phyloP scores from a whole-genome alignment of 2,113 vertebrate genomes.

The Microcebus lehilahytsara region DNA sequence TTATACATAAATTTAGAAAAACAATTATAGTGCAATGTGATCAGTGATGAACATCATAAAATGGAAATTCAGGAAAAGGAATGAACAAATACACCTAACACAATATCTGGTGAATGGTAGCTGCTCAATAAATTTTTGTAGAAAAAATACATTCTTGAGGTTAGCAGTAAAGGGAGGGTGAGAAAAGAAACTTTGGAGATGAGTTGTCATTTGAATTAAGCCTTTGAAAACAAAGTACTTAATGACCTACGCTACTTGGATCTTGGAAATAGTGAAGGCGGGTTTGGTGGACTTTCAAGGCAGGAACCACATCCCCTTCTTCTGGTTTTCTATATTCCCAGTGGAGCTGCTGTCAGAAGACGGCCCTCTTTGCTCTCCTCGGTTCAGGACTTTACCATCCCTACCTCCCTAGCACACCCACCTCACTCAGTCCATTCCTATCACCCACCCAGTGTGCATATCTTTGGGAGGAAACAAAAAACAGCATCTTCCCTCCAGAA shows the following conservation, averaged over 20 bases:
- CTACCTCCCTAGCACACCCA: background rate
- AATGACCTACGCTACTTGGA: background rate
- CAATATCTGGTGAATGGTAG: background rate
- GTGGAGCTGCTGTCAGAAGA: background rate
- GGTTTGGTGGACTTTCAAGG: background rate
- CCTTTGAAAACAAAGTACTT: background rate
- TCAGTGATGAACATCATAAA: background rate
- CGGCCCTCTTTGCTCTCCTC: background rate
- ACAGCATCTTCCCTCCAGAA: background rate
- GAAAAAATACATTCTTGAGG: background rate
- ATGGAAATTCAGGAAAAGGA: background rate
- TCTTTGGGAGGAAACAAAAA: background rate
- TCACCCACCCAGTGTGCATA: background rate
- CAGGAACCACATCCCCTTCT: background rate
- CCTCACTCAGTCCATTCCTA: background rate
- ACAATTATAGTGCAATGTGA: background rate
- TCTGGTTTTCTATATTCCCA: background rate
- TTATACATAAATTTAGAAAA: background rate
- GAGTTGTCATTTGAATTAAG: background rate
- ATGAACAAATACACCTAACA: background rate
- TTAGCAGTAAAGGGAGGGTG: background rate
- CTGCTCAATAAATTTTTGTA: background rate
- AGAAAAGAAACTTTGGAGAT: background rate
- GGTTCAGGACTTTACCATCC: background rate
- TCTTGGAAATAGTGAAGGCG: background rate